Conservation (phyloP, 2,113 vertebrate species). For the Chaenogobius annularis region DNA sequence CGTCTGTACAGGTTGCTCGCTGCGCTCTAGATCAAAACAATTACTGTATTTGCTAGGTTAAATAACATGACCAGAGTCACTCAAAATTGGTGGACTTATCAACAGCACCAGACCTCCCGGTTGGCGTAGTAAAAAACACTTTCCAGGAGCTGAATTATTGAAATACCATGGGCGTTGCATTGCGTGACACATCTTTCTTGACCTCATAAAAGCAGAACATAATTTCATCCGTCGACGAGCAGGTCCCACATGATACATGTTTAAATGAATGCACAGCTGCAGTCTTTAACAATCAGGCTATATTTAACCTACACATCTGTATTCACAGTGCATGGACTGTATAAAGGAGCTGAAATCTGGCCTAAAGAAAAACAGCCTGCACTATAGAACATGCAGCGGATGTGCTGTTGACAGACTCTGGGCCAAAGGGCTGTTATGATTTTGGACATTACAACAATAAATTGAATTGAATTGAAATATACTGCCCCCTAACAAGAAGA, state of each 20-base stretch:
- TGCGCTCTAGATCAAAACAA: neutral
- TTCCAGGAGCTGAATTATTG: slow-evolving; percentile 25
- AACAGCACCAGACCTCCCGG: neutral
- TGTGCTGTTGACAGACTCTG: neutral
- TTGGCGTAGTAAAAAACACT: slow-evolving; percentile 1
- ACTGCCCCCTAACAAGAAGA: neutral
- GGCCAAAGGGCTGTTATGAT: neutral
- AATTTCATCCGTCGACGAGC: slow-evolving; percentile 28
- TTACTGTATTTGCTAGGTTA: neutral
- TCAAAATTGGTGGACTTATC: neutral
- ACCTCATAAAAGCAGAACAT: slow-evolving; percentile 30
- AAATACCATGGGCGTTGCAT: slow-evolving; percentile 29
- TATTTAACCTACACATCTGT: slow-evolving; percentile 24
- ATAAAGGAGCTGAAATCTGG: slow-evolving; percentile 6
- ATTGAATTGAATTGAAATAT: neutral
- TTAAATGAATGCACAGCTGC: slow-evolving; percentile 18
- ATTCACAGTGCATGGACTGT: neutral
- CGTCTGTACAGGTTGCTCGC: neutral
- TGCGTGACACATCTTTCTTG: slow-evolving; percentile 40
- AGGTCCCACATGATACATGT: slow-evolving; percentile 5
- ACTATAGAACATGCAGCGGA: neutral
- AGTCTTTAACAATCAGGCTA: slow-evolving; percentile 18
- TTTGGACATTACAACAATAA: no score
- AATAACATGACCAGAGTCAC: neutral
- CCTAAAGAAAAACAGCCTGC: slow-evolving; percentile 7